Conservation (phyloP, 2,113 vertebrate genomes). For the Clarias magur region DNA sequence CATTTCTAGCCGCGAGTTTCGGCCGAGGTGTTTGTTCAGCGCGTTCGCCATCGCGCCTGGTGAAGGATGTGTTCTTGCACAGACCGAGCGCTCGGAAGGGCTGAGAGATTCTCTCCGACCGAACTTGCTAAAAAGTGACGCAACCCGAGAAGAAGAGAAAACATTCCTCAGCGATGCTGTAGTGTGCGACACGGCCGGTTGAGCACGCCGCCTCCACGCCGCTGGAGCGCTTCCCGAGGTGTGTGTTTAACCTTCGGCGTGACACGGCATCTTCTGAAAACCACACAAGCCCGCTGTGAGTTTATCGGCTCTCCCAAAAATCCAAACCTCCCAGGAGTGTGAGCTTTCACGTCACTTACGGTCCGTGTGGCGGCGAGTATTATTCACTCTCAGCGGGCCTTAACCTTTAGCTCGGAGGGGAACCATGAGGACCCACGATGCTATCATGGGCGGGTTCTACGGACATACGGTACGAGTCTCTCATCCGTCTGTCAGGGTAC, state of each 20-base stretch:
- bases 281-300: background rate
- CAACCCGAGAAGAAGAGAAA: slow-evolving; percentile 11
- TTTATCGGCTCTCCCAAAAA: background rate
- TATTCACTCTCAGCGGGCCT: background rate
- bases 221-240: background rate
- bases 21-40: slow-evolving; percentile 1
- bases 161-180: slow-evolving; percentile 10
- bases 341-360: background rate
- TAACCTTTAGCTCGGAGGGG: background rate
- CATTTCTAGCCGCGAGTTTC: slow-evolving; percentile 1
- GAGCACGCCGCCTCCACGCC: background rate
- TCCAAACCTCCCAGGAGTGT: background rate
- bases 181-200: background rate
- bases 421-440: background rate
- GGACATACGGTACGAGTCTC: background rate
- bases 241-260: slow-evolving; percentile 11
- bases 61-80: slow-evolving; percentile 23
- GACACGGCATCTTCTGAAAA: background rate
- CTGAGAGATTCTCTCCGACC: background rate
- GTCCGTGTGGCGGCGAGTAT: background rate
- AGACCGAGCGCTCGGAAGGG: background rate
- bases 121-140: slow-evolving; percentile 11
- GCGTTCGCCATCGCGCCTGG: background rate
- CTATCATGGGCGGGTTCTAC: background rate
- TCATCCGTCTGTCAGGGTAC: background rate